phyloP scores from a whole-genome alignment of 2,888 invertebrate genomes.

The Rhynchonema sp. region DNA sequence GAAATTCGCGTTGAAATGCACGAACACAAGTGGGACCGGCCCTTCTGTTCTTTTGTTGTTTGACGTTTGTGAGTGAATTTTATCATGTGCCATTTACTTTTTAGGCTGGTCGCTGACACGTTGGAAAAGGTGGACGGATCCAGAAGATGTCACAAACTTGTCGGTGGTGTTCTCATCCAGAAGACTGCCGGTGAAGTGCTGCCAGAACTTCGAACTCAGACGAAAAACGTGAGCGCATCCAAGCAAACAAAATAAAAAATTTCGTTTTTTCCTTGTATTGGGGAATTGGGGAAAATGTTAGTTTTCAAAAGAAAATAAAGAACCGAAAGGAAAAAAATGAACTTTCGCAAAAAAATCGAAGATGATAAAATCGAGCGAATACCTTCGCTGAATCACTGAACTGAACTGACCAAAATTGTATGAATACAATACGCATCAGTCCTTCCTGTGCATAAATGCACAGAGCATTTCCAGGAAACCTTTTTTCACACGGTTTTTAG shows the following conservation, averaged over 20 bases:
- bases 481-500: too few species aligned
- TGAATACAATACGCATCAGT: too few species aligned
- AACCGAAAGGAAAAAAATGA: not conserved
- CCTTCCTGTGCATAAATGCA: too few species aligned
- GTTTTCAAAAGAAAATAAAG: not conserved
- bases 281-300: not conserved
- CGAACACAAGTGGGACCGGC: slow-evolving; percentile 69
- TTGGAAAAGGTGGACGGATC: slow-evolving; percentile 59
- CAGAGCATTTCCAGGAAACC: too few species aligned
- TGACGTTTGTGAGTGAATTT: not conserved
- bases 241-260: too few species aligned
- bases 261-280: not conserved
- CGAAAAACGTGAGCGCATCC: not conserved
- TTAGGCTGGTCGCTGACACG: slow-evolving; percentile 42
- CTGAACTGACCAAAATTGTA: too few species aligned
- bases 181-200: slow-evolving; percentile 72
- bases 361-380: not conserved
- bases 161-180: slow-evolving; percentile 81
- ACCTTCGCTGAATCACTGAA: too few species aligned
- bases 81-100: not conserved
- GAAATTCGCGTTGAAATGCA: slow-evolving; percentile 82
- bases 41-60: too few species aligned
- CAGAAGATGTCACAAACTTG: slow-evolving; percentile 73
- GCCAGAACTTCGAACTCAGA: slow-evolving; percentile 44
- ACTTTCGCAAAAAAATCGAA: not conserved